Evolutionary conservation across 2,797 vertebrate species (phyloP), one percentile per base, ranked within the genome.

Genomic region (Gambelia wislizenii): DNA sequence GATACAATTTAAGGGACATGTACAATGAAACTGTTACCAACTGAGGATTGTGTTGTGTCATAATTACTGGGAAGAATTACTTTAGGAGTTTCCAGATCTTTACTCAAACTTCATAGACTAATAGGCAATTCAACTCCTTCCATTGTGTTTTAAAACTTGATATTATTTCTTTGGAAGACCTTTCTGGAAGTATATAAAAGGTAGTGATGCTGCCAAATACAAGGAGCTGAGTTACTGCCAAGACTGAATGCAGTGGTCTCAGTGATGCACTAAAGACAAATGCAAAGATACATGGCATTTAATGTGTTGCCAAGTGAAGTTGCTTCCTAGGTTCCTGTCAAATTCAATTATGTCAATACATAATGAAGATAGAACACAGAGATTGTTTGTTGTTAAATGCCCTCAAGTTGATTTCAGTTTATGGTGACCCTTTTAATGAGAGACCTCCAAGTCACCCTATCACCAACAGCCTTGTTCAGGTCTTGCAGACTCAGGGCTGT

Each of bases 261-360:
- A 92, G 39, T 44, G 78, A 12, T 86, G 90, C 42, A 89, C 77
- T 93, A 91, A 92, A 81, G 74, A 52, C 85, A 91, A 91, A 89
- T 90, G 84, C 77, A 91, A 79, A 94, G 88, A 95, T 92, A 92
- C 89, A 87, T 0, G 36, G 8, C 27, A 36, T 74, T 1, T 8
- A 4, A 27, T 4, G n/a, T 47, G 14, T 69, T 89, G 86, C 86
- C 90, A 90, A 84, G 56, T 81, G 47, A 42, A 86, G 39, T 27
- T 88, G 39, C 85, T 44, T 59, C 22, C 79, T 30, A 80, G 30
- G 44, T 92, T 87, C 10, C 87, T 88, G 86, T 75, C 59, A 89
- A 56, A 78, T 44, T 86, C 27, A 88, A 80, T 33, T 22, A 1
- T 67, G 49, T 36, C 76, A 74, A 36, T 90, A 86, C 49, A 76